Percentiles rank a stretch among this genome's conserved stretches.
Conservation (phyloP, 2,888 invertebrate species). For the Podabrus alpinus region DNA sequence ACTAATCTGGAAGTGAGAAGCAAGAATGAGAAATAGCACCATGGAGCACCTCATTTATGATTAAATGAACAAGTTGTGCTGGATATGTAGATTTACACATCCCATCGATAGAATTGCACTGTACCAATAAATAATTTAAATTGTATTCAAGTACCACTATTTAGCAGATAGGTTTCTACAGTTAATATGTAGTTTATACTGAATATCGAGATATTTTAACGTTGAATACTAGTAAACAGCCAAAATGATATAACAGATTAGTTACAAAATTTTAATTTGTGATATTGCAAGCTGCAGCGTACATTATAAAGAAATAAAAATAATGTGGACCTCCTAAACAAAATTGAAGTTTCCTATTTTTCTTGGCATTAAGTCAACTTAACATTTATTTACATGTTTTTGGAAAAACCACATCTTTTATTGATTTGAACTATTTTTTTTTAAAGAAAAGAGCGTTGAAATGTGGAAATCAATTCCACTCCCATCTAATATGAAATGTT, state of each 20-base stretch:
- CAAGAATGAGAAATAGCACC: background rate
- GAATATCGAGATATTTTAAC: background rate
- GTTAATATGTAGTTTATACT: background rate
- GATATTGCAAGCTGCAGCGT: background rate
- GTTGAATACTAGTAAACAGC: background rate
- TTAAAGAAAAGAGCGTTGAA: background rate
- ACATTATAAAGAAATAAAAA: background rate
- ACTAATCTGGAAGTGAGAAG: constrained; percentile 76
- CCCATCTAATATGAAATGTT: no score
- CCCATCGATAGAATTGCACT: background rate
- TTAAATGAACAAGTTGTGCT: background rate
- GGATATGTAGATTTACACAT: background rate
- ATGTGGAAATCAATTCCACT: background rate
- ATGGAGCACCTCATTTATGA: background rate
- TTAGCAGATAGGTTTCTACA: no score
- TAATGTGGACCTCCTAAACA: background rate
- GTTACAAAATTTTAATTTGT: background rate
- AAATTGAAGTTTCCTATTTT: background rate
- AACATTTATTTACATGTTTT: background rate
- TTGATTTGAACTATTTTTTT: background rate
- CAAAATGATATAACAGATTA: background rate
- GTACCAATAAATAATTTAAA: background rate
- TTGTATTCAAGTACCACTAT: background rate
- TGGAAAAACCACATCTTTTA: background rate
- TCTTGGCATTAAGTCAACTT: background rate